Conservation (phyloP, 2,113 vertebrate genomes). For the Asarcornis scutulata region DNA sequence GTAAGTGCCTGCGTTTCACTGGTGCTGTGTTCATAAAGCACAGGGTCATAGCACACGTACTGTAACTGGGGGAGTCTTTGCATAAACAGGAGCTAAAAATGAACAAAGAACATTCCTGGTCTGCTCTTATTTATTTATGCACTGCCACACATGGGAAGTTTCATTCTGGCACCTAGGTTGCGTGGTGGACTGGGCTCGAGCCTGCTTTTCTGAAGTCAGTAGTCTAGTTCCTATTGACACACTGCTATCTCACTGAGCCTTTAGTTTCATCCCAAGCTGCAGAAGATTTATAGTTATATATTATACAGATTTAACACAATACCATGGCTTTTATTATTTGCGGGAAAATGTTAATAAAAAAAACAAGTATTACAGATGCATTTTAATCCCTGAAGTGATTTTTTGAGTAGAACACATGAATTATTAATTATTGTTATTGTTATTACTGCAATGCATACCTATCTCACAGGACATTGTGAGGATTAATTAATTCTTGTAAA, state of each 20-base stretch:
- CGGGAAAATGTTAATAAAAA: conserved; percentile 73
- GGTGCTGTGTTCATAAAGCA: neutral
- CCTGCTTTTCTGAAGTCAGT: neutral
- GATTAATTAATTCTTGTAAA: conserved; percentile 75
- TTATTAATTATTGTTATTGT: conserved; percentile 69
- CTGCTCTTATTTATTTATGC: neutral
- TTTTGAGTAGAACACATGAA: conserved; percentile 61
- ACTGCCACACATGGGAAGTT: neutral
- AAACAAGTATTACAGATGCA: conserved; percentile 56
- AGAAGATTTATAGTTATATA: neutral
- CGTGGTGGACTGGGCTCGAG: neutral
- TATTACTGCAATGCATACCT: conserved; percentile 45
- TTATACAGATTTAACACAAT: conserved; percentile 58
- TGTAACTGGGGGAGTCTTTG: neutral
- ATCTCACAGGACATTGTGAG: conserved; percentile 57
- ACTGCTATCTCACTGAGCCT: neutral
- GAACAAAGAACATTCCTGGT: neutral
- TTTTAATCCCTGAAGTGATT: conserved; percentile 70
- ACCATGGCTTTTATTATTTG: conserved; percentile 52
- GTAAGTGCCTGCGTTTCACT: accelerated
- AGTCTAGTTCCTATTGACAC: neutral
- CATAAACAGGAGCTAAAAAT: neutral
- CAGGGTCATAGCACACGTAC: neutral
- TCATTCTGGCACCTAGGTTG: neutral
- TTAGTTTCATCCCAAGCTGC: neutral